These are phyloP conservation scores for Brachystomella parvula DNA, from an alignment of 1,140 invertebrate genomes.

Conservation along the genomic window DNA sequence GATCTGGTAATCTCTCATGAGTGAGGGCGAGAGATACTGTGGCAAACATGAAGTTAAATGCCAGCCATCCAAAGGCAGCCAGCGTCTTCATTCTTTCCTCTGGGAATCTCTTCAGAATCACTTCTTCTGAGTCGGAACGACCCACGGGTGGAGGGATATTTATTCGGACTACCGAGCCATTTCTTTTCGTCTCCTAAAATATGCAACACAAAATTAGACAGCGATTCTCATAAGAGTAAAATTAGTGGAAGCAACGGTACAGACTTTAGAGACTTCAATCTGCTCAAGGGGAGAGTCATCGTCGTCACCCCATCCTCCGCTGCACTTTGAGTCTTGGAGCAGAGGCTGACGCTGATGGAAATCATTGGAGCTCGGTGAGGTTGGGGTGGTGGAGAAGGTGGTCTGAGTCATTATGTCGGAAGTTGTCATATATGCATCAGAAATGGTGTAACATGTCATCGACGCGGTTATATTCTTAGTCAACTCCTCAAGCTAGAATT, in stretches of 20 bases:
- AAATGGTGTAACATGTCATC: no score
- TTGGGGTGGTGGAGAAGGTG: conserved; percentile 30
- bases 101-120: conserved; percentile 47
- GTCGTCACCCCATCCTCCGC: conserved; percentile 14
- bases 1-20: conserved; percentile 73
- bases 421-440: no score
- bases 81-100: conserved; percentile 65
- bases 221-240: not conserved
- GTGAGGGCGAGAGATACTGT: conserved; percentile 67
- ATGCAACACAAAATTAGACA: conserved; percentile 5
- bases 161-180: conserved; percentile 46
- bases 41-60: conserved; percentile 54
- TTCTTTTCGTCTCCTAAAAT: conserved; percentile 27
- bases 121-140: conserved; percentile 45
- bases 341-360: conserved; percentile 35
- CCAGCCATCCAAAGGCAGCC: conserved; percentile 54
- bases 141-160: conserved; percentile 53
- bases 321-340: conserved; percentile 33
- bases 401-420: not conserved
- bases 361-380: conserved; percentile 34
- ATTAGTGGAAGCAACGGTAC: not conserved
- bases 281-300: not conserved
- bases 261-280: not conserved
- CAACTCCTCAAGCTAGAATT: no score
- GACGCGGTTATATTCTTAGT: no score